Base-by-base conservation (phyloP, 2,113 vertebrate species). In the Anser brachyrhynchus region DNA sequence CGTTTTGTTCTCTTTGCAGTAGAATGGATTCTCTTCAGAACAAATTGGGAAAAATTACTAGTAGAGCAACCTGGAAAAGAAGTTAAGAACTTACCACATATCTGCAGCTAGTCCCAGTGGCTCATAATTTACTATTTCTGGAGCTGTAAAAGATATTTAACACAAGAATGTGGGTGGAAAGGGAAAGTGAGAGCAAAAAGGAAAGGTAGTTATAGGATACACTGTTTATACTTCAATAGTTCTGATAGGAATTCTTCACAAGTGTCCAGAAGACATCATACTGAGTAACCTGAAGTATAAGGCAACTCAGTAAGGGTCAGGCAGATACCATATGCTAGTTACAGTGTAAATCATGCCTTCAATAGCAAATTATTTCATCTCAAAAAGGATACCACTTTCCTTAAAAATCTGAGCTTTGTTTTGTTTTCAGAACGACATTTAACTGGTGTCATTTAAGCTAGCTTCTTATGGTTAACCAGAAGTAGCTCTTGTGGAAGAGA, bases 61-160 rank as follows among this genome's bases (percentile, higher is more conserved):
- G 37, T 13, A 93, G 15, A 88, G 10, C 49, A 69, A 35, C 6
- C 4, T 5, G 44, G 8, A 17, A 20, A 37, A 18, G 18, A 18
- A 11, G 1, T 91, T 94, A 90, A 92, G 76, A 84, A 97, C 99
- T 98, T 94, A 99, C 99, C 99, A 99, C 99, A 99, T 99, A 96
- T 99, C 99, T 41, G 99, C 99, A 91, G 99, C 98, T 95, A 99
- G 97, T 74, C 99, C 99, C 71, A 99, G 97, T 2, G 97, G 98
- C 90, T 99, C 99, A 74, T 99, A 99, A 97, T 99, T 99, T 72
- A 99, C 99, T 57, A 99, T 99, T 98, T 99, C 99, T 94, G 99
- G 99, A 98, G 99, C 99, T 99, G 98, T 95, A 99, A 98, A 96
- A 65, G 39, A 65, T 43, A 55, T 29, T 39, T 41, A 64, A 11